Percentiles rank a stretch among this genome's conserved stretches.
These are phyloP conservation scores for Eupithecia subumbrata DNA, from an alignment of 2,888 invertebrate species.

Conservation along the genomic window DNA sequence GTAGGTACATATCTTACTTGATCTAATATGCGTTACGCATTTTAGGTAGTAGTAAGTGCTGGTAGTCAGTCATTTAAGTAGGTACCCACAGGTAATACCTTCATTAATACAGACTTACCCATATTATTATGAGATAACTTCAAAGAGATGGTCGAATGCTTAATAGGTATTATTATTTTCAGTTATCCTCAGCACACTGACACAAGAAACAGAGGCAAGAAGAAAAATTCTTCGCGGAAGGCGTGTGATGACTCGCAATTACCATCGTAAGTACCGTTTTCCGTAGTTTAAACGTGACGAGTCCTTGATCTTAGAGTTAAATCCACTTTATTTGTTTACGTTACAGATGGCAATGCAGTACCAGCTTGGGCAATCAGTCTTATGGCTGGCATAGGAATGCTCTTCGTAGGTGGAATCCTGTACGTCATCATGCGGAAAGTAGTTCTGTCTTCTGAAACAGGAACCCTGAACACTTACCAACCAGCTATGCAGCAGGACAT, in stretches of 20 bases:
- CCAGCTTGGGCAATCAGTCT: constrained; percentile 91
- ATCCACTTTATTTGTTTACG: background rate
- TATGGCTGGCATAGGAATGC: constrained; percentile 87
- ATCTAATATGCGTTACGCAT: no score
- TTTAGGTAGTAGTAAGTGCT: no score
- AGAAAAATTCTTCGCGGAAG: constrained; percentile 91
- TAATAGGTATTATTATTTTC: constrained; percentile 49
- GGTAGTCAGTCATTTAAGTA: background rate
- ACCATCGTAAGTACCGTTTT: constrained; percentile 88
- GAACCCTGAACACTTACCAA: constrained; percentile 79
- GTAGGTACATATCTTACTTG: no score
- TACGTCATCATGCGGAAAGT: constrained; percentile 88
- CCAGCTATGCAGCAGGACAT: constrained; percentile 83
- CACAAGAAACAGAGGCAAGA: constrained; percentile 89
- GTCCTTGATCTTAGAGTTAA: background rate
- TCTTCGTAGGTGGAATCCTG: constrained; percentile 87
- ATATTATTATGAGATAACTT: background rate
- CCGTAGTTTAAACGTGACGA: background rate
- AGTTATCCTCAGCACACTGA: constrained; percentile 87
- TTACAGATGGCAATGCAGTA: constrained; percentile 86
- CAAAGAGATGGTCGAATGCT: background rate
- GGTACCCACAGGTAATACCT: background rate
- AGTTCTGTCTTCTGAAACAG: constrained; percentile 83
- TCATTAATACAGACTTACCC: background rate
- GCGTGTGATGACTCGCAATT: constrained; percentile 90